Percentiles rank a stretch among this genome's conserved stretches.
phyloP scores from a whole-genome alignment of 1,140 invertebrate species.

The Solenopsis fugax region DNA sequence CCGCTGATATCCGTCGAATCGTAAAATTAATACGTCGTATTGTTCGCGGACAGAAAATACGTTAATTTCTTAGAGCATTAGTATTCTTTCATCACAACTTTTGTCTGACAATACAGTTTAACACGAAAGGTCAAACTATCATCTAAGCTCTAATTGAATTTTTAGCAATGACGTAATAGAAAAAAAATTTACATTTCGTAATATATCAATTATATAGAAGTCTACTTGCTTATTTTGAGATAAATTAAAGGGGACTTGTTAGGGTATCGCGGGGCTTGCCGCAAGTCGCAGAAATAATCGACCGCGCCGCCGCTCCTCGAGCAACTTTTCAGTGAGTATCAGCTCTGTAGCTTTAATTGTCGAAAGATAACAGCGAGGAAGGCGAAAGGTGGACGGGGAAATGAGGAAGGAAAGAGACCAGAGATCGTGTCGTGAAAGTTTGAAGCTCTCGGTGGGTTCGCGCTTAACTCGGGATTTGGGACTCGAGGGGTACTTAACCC shows the following conservation, averaged over 20 bases:
- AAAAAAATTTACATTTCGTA: neutral
- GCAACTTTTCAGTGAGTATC: slow-evolving; percentile 52
- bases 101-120: neutral
- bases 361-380: slow-evolving; percentile 44
- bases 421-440: slow-evolving; percentile 66
- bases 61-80: neutral
- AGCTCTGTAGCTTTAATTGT: slow-evolving; percentile 50
- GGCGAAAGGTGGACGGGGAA: slow-evolving; percentile 16
- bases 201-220: neutral
- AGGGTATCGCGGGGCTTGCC: neutral
- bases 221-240: neutral
- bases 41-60: neutral
- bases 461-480: slow-evolving; percentile 83
- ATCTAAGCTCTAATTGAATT: neutral
- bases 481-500: slow-evolving; percentile 83
- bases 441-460: slow-evolving; percentile 62
- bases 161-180: neutral
- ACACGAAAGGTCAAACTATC: neutral
- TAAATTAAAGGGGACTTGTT: neutral
- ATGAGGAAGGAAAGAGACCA: slow-evolving; percentile 44
- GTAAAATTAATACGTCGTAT: slow-evolving; percentile 33
- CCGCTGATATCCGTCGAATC: slow-evolving; percentile 22
- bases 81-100: neutral
- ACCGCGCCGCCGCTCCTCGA: neutral
- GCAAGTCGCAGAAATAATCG: slow-evolving; percentile 36